Conservation (phyloP, 1,140 invertebrate species). For the Whitmania pigra region DNA sequence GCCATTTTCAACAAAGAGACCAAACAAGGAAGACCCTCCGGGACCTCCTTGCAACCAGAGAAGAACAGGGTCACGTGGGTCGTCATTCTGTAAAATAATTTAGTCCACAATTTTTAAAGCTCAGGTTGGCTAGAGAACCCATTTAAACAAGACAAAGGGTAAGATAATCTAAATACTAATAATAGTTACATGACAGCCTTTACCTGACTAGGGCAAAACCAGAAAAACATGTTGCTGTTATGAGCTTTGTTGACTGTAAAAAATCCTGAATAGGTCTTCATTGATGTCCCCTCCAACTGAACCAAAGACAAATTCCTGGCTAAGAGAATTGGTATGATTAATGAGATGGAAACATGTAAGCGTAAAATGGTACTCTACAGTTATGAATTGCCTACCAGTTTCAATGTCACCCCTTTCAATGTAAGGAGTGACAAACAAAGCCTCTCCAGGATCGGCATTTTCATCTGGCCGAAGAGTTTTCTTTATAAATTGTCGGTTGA, state of each 20-base stretch:
- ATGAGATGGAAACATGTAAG: background rate
- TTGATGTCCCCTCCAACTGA: conserved; percentile 26
- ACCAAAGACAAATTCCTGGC: conserved; percentile 40
- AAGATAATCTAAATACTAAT: background rate
- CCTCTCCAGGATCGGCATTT: conserved; percentile 48
- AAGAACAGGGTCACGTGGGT: conserved; percentile 51
- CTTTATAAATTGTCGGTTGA: conserved; percentile 3
- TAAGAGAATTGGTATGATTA: background rate
- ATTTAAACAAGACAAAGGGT: background rate
- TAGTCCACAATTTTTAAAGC: background rate
- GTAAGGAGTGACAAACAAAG: conserved; percentile 54
- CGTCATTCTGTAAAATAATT: conserved; percentile 28
- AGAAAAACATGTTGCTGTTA: conserved; percentile 74
- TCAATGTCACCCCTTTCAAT: conserved; percentile 51
- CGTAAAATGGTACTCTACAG: conserved; percentile 4
- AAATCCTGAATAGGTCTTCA: conserved; percentile 50
- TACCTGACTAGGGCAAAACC: conserved; percentile 66
- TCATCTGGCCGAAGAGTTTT: conserved; percentile 4
- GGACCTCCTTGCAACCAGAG: conserved; percentile 76
- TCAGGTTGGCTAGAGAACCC: background rate
- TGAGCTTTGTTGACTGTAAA: conserved; percentile 61
- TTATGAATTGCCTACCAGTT: conserved; percentile 35
- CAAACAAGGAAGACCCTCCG: conserved; percentile 63
- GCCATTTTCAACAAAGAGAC: conserved; percentile 68
- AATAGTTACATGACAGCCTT: conserved; percentile 21